These are phyloP conservation scores for Lutraria rhynchaena DNA, from an alignment of 1,140 invertebrate genomes.

Conservation along the genomic window DNA sequence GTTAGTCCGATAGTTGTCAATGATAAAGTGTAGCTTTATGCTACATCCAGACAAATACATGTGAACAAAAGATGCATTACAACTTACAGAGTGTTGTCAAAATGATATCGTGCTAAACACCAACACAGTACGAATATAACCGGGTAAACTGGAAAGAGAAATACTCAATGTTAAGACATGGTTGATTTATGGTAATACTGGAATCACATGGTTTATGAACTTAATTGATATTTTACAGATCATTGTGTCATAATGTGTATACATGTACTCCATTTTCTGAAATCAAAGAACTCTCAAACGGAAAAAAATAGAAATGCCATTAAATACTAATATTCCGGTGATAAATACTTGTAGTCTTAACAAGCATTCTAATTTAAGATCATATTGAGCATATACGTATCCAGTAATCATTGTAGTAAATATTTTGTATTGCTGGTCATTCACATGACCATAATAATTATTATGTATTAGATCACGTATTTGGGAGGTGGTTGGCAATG, in stretches of 20 bases:
- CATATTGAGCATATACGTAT: no score
- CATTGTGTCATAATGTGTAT: not conserved
- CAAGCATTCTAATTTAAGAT: no score
- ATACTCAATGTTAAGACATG: not conserved
- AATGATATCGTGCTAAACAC: conserved; percentile 83
- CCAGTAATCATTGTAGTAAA: no score
- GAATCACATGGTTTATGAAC: not conserved
- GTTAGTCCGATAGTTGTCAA: no score
- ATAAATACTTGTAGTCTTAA: no score
- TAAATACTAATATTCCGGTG: not conserved
- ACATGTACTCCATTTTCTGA: not conserved
- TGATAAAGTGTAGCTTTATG: no score
- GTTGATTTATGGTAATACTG: not conserved
- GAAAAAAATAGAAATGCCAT: not conserved
- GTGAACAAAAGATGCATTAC: no score
- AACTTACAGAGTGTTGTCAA: conserved; percentile 85
- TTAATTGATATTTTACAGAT: not conserved
- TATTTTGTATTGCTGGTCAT: no score
- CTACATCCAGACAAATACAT: no score
- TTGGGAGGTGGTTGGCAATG: not conserved
- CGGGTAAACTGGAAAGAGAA: conserved; percentile 64
- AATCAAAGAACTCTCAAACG: not conserved
- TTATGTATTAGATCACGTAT: no score
- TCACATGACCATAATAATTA: no score
- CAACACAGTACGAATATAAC: conserved; percentile 84